Percentiles rank a stretch among this genome's conserved stretches.
phyloP scores from a whole-genome alignment of 1,140 invertebrate species.

The Tribolium castaneum region DNA sequence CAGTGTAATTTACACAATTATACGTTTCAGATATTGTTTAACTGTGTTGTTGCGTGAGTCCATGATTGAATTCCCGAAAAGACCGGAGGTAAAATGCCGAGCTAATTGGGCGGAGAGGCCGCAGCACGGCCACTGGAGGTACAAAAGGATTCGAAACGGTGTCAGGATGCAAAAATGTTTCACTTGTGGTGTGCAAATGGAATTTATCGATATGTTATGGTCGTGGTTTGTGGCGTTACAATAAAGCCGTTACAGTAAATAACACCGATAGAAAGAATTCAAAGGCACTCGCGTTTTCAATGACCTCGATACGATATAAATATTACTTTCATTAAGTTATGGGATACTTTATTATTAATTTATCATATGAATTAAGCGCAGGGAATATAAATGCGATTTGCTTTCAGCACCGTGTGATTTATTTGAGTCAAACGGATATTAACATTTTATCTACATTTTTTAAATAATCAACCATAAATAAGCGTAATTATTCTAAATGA shows the following conservation, averaged over 20 bases:
- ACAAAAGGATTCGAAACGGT: conserved; percentile 14
- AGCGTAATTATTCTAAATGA: neutral
- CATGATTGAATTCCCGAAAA: conserved; percentile 28
- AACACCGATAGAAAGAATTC: conserved; percentile 1
- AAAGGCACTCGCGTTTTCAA: conserved; percentile 20
- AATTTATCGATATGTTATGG: conserved; percentile 21
- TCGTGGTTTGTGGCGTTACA: neutral
- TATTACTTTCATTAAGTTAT: conserved; percentile 8
- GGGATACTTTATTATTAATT: conserved; percentile 21
- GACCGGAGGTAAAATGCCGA: conserved; percentile 27
- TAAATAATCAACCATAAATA: neutral
- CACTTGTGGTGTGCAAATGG: conserved; percentile 21
- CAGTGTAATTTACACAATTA: conserved; percentile 25
- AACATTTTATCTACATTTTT: neutral
- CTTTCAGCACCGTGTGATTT: conserved; percentile 33
- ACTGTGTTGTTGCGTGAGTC: conserved; percentile 20
- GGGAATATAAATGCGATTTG: conserved; percentile 4
- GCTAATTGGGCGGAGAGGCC: conserved; percentile 4
- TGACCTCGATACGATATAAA: conserved; percentile 13
- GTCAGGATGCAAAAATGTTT: neutral
- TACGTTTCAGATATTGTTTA: conserved; percentile 32
- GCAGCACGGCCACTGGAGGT: neutral
- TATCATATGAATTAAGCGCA: neutral
- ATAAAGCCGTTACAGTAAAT: conserved; percentile 11
- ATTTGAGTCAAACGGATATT: neutral